Conservation (phyloP, 2,113 vertebrate species). For the Ceuthmochares aereus region DNA sequence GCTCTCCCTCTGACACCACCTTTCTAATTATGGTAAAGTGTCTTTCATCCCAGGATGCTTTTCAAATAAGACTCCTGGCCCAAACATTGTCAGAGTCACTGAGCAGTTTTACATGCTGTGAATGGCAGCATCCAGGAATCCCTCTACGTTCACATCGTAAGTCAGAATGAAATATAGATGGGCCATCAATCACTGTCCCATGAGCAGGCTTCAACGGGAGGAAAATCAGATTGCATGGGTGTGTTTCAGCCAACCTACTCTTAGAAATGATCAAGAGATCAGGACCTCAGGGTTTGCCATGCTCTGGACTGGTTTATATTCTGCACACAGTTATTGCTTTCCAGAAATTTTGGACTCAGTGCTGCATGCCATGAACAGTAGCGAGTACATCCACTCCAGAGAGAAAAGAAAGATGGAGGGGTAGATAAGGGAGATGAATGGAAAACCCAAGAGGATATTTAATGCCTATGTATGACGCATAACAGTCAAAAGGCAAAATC, state of each 20-base stretch:
- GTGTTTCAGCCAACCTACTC: background rate
- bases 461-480: background rate
- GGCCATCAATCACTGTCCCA: background rate
- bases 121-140: background rate
- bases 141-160: background rate
- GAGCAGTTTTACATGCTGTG: background rate
- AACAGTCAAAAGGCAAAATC: background rate
- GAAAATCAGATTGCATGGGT: background rate
- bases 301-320: background rate
- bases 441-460: background rate
- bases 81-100: accelerated
- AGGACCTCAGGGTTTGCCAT: background rate
- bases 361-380: background rate
- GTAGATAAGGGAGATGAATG: background rate
- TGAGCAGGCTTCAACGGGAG: background rate
- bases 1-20: background rate
- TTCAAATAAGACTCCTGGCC: background rate
- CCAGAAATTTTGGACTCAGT: accelerated
- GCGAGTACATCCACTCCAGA: accelerated
- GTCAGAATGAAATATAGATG: background rate
- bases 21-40: background rate
- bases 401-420: background rate
- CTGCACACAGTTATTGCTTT: background rate
- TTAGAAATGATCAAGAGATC: background rate
- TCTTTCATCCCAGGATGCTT: background rate